Evolutionary conservation across 2,888 invertebrate species (phyloP), one percentile per base, ranked within the genome.

Genomic region (Phlogophora meticulosa): DNA sequence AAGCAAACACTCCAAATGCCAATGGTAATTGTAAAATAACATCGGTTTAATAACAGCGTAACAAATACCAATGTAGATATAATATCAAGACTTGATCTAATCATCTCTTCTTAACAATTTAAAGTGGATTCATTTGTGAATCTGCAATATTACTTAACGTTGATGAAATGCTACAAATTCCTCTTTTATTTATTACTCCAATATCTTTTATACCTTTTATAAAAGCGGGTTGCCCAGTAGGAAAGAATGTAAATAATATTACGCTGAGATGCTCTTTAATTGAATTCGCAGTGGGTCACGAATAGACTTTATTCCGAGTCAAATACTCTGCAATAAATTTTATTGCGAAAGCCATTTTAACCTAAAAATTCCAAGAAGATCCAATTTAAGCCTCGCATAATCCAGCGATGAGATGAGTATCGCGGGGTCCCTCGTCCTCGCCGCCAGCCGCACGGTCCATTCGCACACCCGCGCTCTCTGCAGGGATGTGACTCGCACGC

Each of bases 331-430:
- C 90, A 88, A 92, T 93, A 93, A 93, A 93, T 91, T 93, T 92
- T 92, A 93, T 91, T 90, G 90, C 90, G 87, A 90, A 87, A 88
- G 88, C 89, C 89, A 88, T 91, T 93, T 91, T 90, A 88, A 89
- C 90, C 90, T 90, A 91, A 92, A 92, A 92, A 93, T 93, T 92
- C 91, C 89, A 85, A 91, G 93, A 90, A 92, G 90, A 92, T 92
- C 91, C 92, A 91, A 93, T 93, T 94, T 92, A 92, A 93, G 88
- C 87, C 85, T 88, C 87, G 92, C 88, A 91, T 92, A 93, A 93
- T 94, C 91, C 90, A 80, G 76, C 78, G 87, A 86, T 85, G 89
- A 91, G 92, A 93, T 93, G 90, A 88, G 85, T 91, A 91, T 93
- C 92, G 88, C 80, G 68, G 72, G 71, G 74, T 81, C 79, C 85